Evolutionary conservation across 2,888 invertebrate genomes (phyloP).

Genomic region (Dorcus parallelipipedus): DNA sequence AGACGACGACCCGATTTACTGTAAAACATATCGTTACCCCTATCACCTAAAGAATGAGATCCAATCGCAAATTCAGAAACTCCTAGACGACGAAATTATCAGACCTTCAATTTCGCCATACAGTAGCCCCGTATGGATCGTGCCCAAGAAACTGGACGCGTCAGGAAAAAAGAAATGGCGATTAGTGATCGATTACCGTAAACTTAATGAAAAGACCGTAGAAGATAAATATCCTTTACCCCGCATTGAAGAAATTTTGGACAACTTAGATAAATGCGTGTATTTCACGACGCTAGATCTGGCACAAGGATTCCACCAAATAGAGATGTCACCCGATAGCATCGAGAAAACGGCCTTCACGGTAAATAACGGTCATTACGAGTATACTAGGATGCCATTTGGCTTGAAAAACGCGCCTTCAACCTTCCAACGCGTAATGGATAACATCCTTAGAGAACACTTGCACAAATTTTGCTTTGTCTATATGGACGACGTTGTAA

Average conservation of each 20-base stretch:
- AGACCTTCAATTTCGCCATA: slow-evolving; percentile 23
- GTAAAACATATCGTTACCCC: slow-evolving; percentile 30
- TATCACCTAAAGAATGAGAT: slow-evolving; percentile 29
- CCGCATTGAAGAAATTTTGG: slow-evolving; percentile 28
- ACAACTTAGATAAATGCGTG: slow-evolving; percentile 29
- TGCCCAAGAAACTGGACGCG: slow-evolving; percentile 29
- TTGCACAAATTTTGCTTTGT: slow-evolving; percentile 15
- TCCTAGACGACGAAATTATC: slow-evolving; percentile 25
- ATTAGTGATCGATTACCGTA: slow-evolving; percentile 25
- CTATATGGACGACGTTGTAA: slow-evolving; percentile 15
- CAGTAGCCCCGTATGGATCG: slow-evolving; percentile 15
- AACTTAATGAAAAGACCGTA: slow-evolving; percentile 32
- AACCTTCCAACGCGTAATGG: slow-evolving; percentile 28
- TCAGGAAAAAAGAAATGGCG: slow-evolving; percentile 25
- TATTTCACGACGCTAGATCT: slow-evolving; percentile 25
- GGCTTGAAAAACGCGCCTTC: slow-evolving; percentile 33
- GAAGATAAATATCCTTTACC: slow-evolving; percentile 28
- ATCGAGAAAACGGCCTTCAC: slow-evolving; percentile 32
- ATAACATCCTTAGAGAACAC: slow-evolving; percentile 9
- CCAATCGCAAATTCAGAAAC: slow-evolving; percentile 21
- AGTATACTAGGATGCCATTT: slow-evolving; percentile 32
- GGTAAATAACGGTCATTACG: slow-evolving; percentile 26
- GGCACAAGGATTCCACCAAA: slow-evolving; percentile 30
- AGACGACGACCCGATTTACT: slow-evolving; percentile 20
- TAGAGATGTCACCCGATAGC: slow-evolving; percentile 21